A percentile compares a stretch with the other conserved stretches of the same genome.
phyloP scores from a whole-genome alignment of 2,797 vertebrate species.

The Neomorphus geoffroyi region DNA sequence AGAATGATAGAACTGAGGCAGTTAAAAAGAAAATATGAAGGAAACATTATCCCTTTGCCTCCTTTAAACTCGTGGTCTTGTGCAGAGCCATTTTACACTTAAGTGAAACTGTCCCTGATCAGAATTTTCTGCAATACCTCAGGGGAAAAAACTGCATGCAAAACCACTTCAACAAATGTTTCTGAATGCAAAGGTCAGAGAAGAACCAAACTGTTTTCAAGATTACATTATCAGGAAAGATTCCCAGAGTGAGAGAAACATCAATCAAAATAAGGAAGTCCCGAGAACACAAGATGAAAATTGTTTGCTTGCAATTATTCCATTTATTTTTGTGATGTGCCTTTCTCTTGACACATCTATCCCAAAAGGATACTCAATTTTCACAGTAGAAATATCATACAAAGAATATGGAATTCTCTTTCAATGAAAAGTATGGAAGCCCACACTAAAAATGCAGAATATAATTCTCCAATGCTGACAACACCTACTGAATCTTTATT shows the following conservation, averaged over 20 bases:
- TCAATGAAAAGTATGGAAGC: not conserved
- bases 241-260: constrained; percentile 20
- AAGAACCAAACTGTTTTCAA: constrained; percentile 28
- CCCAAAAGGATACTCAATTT: constrained; percentile 32
- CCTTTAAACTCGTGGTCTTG: not conserved
- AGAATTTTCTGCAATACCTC: constrained; percentile 16
- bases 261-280: constrained; percentile 33
- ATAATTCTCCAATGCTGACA: not conserved
- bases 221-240: constrained; percentile 25
- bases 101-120: not conserved
- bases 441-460: not conserved
- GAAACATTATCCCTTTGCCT: not conserved
- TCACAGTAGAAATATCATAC: not conserved
- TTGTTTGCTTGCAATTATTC: constrained; percentile 49
- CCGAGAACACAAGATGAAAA: constrained; percentile 35
- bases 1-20: not conserved
- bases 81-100: constrained; percentile 1
- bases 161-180: constrained; percentile 46
- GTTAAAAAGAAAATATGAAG: not conserved
- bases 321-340: constrained; percentile 22
- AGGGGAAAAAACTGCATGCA: not conserved
- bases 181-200: constrained; percentile 48
- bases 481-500: not conserved
- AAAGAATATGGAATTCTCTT: constrained; percentile 19
- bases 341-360: constrained; percentile 43